Base-by-base conservation (phyloP, 2,888 invertebrate genomes). In the Andrena dorsata region DNA sequence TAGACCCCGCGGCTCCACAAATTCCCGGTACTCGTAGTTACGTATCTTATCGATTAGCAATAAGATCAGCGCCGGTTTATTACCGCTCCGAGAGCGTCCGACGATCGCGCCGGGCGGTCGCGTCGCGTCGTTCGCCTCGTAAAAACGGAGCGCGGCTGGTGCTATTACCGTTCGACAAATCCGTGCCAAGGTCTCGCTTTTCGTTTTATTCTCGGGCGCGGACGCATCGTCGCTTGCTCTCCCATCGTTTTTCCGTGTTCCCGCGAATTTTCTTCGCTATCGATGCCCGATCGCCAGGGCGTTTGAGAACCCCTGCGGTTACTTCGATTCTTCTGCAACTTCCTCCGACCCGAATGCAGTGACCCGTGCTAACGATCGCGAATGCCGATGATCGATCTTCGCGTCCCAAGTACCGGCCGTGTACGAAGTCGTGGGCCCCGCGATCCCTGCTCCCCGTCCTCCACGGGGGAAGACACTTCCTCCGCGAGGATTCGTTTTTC, bases 131-230 rank as follows among this genome's bases (percentile, higher is more conserved):
- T 32, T 20, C 16, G 53, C 47, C 77, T 81, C 80, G 80, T 80
- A 89, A 88, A 86, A 86, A 77, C 79, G 69, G 72, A 79, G 68
- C 72, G 70, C 69, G 63, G 74, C 68, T 56, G 58, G 16, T 69
- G 51, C 56, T 64, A 64, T 72, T 77, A 71, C 32, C 49, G 78
- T 56, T 63, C 68, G 53, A 78, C 77, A 74, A 86, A 91, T 86
- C 80, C 82, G 85, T 90, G 89, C 86, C 89, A 89, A 91, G 89
- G 90, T 87, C 86, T 80, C 80, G 74, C 81, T 74, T 74, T 73
- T 56, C 71, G 72, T 74, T 86, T 88, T 88, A 86, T 89, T 87
- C 84, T 88, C 78, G 77, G 81, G 72, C 73, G 53, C 16, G 76
- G 70, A 80, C 58, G 76, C 58, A 28, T 58, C 53, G 71, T 73